These are phyloP conservation scores for Beris chalybata DNA, from an alignment of 2,888 invertebrate genomes.

Conservation along the genomic window DNA sequence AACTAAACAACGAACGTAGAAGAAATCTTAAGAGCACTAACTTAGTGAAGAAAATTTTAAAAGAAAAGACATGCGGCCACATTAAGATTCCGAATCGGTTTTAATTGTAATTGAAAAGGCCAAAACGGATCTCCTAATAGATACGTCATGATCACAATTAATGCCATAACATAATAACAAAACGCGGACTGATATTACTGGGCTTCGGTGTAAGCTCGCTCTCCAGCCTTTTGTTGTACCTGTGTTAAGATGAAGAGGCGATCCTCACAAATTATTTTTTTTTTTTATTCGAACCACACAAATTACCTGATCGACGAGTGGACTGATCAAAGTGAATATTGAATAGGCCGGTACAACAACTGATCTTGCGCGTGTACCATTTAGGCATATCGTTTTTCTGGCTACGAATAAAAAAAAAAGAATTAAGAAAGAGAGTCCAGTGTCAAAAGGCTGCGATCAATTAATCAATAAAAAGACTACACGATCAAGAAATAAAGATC, in stretches of 20 bases:
- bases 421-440: constrained; percentile 4
- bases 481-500: constrained; percentile 22
- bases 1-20: no score
- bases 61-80: constrained; percentile 28
- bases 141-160: constrained; percentile 31
- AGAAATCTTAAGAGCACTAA: not conserved
- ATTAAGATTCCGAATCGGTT: constrained; percentile 17
- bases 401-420: constrained; percentile 4
- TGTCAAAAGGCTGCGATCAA: constrained; percentile 29
- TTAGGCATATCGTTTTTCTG: not conserved
- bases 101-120: constrained; percentile 31
- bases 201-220: no score
- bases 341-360: constrained; percentile 13
- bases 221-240: no score
- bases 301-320: constrained; percentile 9
- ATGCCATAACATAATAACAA: constrained; percentile 33
- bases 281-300: not conserved
- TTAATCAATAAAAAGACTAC: constrained; percentile 33
- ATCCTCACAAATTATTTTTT: no score
- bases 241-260: no score
- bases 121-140: constrained; percentile 31
- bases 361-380: not conserved
- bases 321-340: constrained; percentile 19
- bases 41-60: constrained; percentile 10
- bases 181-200: no score